phyloP scores from a whole-genome alignment of 92 coral and sea anemone species.

The Phenganax marumi region DNA sequence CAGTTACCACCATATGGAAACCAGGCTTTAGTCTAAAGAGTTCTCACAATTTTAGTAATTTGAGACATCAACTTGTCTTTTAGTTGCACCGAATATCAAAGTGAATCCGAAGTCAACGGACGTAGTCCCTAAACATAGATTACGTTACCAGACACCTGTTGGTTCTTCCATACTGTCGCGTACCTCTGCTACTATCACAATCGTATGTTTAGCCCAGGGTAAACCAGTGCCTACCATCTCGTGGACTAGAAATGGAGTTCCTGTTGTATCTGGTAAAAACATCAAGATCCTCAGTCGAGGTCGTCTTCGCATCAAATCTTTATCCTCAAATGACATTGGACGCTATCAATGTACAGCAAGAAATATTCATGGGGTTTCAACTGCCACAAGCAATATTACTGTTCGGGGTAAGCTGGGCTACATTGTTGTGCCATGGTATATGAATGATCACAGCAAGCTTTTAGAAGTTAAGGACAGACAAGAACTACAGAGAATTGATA shows the following conservation, averaged over 20 bases:
- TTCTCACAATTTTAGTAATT: neutral
- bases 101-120: constrained; percentile 35
- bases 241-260: constrained; percentile 19
- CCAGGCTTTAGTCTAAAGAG: too few species aligned
- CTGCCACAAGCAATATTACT: neutral
- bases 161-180: constrained; percentile 27
- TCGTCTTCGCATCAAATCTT: constrained; percentile 34
- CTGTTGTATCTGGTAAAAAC: neutral
- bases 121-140: constrained; percentile 13
- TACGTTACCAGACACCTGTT: constrained; percentile 17
- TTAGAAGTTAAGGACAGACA: too few species aligned
- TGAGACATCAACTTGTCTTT: neutral
- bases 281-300: constrained; percentile 11
- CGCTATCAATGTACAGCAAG: constrained; percentile 21
- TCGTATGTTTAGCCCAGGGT: constrained; percentile 30
- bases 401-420: constrained; percentile 27
- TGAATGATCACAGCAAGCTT: neutral
- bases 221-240: constrained; percentile 8
- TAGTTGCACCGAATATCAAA: constrained; percentile 33
- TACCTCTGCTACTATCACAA: constrained; percentile 1
- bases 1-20: too few species aligned
- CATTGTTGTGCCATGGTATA: neutral
- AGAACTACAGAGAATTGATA: too few species aligned
- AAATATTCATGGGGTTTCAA: constrained; percentile 20
- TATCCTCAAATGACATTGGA: constrained; percentile 3